Base-by-base conservation (phyloP, 2,888 invertebrate species). In the Andrena dorsata region DNA sequence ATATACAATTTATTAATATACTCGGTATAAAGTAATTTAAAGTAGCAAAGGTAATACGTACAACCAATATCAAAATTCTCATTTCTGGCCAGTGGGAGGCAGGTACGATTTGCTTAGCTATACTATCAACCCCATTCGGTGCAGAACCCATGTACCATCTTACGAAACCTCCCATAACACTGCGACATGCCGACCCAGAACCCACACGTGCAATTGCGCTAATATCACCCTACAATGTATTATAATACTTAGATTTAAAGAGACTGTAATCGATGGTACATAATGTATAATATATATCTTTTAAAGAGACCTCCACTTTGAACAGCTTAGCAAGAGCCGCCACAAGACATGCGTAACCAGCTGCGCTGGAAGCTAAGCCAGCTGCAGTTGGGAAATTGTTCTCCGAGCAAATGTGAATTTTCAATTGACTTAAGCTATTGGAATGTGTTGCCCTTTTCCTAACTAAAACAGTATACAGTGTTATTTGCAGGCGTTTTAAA, bases 301-400 rank as follows among this genome's bases (percentile, higher is more conserved):
- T 56, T 26, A 0, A 41, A 2, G 16, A 66, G 87, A 96, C 96
- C 95, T 89, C 94, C 0, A 98, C 94, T 84, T 96, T 96, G 91
- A 97, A 98, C 0, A 98, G 94, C 87, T 96, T 95, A 0, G 98
- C 97, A 75, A 99, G 94, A 0, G 98, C 96, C 63, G 87, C 77
- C 58, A 91, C 90, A 4, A 99, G 94, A 93, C 98, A 98, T 2
- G 99, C 99, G 94, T 98, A 99, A 3, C 99, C 99, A 56, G 99
- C 99, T 32, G 99, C 99, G 76, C 99, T 99, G 0, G 99, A 99
- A 0, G 99, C 99, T 65, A 99, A 95, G 0, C 99, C 99, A 74
- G 99, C 99, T 3, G 99, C 99, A 3, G 99, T 99, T 13, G 99
- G 99, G 92, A 99, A 99, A 95, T 99, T 99, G 94, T 99, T 99